Base-by-base conservation (phyloP, 2,797 vertebrate species). In the Acomys russatus region DNA sequence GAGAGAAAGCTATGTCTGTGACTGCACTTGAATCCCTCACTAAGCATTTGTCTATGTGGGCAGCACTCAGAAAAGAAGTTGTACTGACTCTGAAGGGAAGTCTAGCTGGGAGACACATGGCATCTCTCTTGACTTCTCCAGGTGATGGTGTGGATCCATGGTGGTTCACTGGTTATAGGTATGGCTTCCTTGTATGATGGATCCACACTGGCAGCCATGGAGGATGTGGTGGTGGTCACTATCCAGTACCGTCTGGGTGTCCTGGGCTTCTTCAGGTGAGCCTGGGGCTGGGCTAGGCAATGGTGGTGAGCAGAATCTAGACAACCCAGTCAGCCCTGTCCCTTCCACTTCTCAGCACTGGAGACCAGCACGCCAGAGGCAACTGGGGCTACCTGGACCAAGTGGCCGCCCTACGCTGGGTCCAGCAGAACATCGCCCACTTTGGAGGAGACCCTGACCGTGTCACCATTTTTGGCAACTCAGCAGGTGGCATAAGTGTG, bases 141-240 rank as follows among this genome's bases (percentile, higher is more conserved):
- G 99, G 99, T 99, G 33, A 98, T 99, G 99, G 98, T 99, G 6
- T 99, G 98, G 98, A 99, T 99, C 92, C 99, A 99, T 0, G 99
- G 99, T n/a, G 99, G 99, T 23, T 98, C 77, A 0, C 97, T 99
- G 0, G 0, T 2, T 11, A 0, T 97, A 0, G 99, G 99, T 0
- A 98, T 98, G 35, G 98, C 98, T 1, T 99, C 98, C 8, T 0
- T 95, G 0, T 99, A 92, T 92, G 99, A 99, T 2, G 99, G 99
- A 11, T 99, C 99, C 6, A 97, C 93, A 0, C 49, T 99, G 96
- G 98, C 98, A 59, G 98, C 98, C 84, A 98, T 98, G 92, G 98
- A 99, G 95, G 96, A 99, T 20, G 98, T 99, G 61, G 98, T 99
- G 49, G 98, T 99, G 14, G 99, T 99, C 38, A 12, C 94, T 9